Evolutionary conservation across 2,888 invertebrate genomes (phyloP).

Genomic region (Fragum sueziense): DNA sequence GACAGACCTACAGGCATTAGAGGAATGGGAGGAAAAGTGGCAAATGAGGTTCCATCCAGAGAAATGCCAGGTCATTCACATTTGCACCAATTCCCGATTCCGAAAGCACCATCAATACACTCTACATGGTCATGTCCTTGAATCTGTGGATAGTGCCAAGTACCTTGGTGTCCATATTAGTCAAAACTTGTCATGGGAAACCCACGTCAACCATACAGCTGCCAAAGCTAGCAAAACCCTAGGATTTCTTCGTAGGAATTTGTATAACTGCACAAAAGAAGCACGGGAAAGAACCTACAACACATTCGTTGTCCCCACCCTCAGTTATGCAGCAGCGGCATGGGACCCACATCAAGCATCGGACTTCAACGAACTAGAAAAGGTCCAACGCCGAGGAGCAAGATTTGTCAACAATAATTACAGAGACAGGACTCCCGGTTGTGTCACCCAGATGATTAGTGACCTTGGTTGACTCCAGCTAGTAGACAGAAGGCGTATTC

Average conservation of each 20-base stretch:
- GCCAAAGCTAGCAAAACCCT: neutral
- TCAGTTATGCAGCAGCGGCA: constrained; percentile 6
- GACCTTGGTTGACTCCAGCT: too few species aligned
- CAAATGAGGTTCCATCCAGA: neutral
- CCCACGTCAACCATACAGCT: neutral
- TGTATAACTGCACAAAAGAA: constrained; percentile 8
- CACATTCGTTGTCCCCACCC: neutral
- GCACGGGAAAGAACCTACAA: neutral
- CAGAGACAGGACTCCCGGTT: neutral
- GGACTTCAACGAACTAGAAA: neutral
- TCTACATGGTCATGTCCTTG: constrained; percentile 1
- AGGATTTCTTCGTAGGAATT: too few species aligned
- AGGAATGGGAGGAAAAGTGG: neutral
- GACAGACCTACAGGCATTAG: neutral
- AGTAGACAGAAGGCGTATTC: neutral
- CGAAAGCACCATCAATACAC: neutral
- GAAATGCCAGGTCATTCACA: neutral
- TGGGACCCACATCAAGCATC: constrained; percentile 15
- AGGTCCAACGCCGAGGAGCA: constrained; percentile 1
- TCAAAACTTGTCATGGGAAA: neutral
- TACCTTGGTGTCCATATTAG: neutral
- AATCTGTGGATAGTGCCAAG: neutral
- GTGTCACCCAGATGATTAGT: too few species aligned
- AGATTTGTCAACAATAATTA: constrained; percentile 4
- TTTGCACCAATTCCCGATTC: neutral